Evolutionary conservation across 2,797 vertebrate genomes (phyloP), one percentile per base, ranked within the genome.

Genomic region (Anguilla obscura): DNA sequence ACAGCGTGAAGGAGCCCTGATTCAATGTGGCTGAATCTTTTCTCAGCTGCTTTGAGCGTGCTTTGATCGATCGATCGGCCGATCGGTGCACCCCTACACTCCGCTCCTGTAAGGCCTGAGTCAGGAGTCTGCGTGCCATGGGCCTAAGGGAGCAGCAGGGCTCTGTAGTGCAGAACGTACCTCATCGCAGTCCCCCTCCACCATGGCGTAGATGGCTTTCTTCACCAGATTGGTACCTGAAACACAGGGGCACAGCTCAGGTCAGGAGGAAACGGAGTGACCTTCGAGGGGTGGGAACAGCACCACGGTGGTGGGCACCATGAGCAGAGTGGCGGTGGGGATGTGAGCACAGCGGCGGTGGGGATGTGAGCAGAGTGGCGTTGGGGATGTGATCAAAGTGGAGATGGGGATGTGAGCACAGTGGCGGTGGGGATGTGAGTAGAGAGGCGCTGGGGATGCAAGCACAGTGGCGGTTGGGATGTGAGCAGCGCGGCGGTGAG

Each of bases 141-240:
- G 54, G 54, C 54, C 54, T 12, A 56, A 56, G 12, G 12, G 54
- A 56, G 54, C 9, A 14, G 54, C 54, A 56, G 54, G 54, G 54
- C 54, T 56, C 54, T 56, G 12, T 1, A 14, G 12, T 56, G 54
- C 50, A 52, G 10, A 2, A 18, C 54, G 10, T 96, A 99, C 99
- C 97, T 99, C 99, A 90, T 99, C 99, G 95, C 99, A 99, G 94
- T 99, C 99, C 84, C 99, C 99, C 94, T 99, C 98, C 94, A 99
- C 98, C 99, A 99, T 99, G 95, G 99, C 98, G 95, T 99, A 99
- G 94, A 99, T 99, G 96, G 99, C 98, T 97, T 99, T 99, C 97
- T 99, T 99, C 95, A 99, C 99, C 96, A 99, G 97, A 96, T 99
- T 99, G 96, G 99, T 99, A 97, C 99, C 99, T 99, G 95, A 91